Evolutionary conservation across 2,888 invertebrate species (phyloP).

Genomic region (Polymixis lichenea): DNA sequence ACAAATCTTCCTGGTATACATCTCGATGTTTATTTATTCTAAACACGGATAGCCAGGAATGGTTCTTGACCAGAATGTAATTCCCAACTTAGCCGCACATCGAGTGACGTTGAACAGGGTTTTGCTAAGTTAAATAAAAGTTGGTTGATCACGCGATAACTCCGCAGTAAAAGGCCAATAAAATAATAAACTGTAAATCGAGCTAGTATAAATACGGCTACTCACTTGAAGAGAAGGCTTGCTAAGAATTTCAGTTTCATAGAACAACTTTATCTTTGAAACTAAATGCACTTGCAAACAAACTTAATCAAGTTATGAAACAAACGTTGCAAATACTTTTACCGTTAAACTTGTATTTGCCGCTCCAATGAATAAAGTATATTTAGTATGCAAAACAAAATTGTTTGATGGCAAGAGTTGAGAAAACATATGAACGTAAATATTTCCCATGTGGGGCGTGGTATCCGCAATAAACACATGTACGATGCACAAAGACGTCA

Average conservation of each 20-base stretch:
- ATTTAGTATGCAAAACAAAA: constrained; percentile 40
- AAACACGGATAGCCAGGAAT: constrained; percentile 68
- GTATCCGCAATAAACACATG: constrained; percentile 74
- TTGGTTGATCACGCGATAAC: constrained; percentile 40
- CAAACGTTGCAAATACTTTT: constrained; percentile 13
- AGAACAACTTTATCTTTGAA: constrained; percentile 32
- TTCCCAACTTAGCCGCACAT: constrained; percentile 64
- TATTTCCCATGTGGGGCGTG: constrained; percentile 67
- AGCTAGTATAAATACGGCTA: constrained; percentile 24
- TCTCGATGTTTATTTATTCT: constrained; percentile 73
- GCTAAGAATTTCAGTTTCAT: constrained; percentile 49
- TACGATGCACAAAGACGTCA: constrained; percentile 70
- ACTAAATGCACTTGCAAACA: constrained; percentile 20
- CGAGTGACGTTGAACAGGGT: constrained; percentile 71
- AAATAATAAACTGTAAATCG: constrained; percentile 32
- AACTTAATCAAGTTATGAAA: constrained; percentile 23
- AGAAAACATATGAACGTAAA: constrained; percentile 56
- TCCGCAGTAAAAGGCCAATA: constrained; percentile 36
- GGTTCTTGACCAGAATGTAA: constrained; percentile 73
- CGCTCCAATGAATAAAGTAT: constrained; percentile 21
- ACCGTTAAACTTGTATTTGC: constrained; percentile 14
- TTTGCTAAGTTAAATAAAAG: constrained; percentile 54
- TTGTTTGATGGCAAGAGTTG: constrained; percentile 29
- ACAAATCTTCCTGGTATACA: constrained; percentile 44
- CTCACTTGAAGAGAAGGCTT: constrained; percentile 23